Evolutionary conservation across 2,888 invertebrate genomes (phyloP), one percentile per base, ranked within the genome.

Genomic region (Polydrusus tereticollis): DNA sequence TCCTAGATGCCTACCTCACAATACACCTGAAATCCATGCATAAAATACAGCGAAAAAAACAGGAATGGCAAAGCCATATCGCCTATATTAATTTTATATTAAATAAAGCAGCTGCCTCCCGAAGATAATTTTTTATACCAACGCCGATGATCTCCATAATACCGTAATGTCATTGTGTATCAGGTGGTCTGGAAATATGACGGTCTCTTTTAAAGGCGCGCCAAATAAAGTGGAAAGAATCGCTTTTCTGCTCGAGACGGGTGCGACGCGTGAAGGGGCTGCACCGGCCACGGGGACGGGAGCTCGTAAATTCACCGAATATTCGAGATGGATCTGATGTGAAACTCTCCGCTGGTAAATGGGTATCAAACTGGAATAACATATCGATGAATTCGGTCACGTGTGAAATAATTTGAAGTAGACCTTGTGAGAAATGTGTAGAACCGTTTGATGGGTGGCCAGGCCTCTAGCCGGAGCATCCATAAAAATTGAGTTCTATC

Each of bases 201-300:
- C 26, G 16, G 21, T 16, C 52, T 64, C 36, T 41, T 55, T 50
- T 23, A n/a, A 23, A 43, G 29, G 66, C 57, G 66, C 66, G 57
- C 36, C 18, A 29, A 66, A 57, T 43, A 66, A 66, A 66, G 41
- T 66, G 66, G 66, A 66, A 66, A 66, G 38, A 66, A 66, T 66
- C 45, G 66, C 29, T 50, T n/a, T n/a, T 23, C 8, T 23, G 23
- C 50, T 12, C 2, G 20, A 20, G 45, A 45, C 21, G 20, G 20
- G 45, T 41, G 41, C n/a, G 41, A 41, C 6, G 41, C 16, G 41
- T 41, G 41, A 41, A 16, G 41, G 7, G 3, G 26, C 26, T 26
- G 26, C 26, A 5, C 3, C 7, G 7, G 26, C n/a, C n/a, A n/a
- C 41, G 41, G 45, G 45, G 45, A 7, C 7, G 18, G 8, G 7